Evolutionary conservation across 2,888 invertebrate species (phyloP), one percentile per base, ranked within the genome.

Genomic region (Ptychoptera albimana): DNA sequence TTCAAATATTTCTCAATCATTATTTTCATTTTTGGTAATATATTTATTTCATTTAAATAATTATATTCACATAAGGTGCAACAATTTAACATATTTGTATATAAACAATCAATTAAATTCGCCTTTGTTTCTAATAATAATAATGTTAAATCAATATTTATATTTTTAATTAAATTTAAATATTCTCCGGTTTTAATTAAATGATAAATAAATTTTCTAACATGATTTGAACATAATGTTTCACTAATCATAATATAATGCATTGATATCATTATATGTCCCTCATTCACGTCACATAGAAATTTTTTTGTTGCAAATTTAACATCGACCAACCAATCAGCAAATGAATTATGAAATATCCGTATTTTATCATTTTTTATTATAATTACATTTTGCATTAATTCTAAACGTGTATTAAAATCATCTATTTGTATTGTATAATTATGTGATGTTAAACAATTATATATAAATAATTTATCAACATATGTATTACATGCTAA

Each of bases 281-380:
- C 94, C 53, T 88, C 86, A 42, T 77, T 72, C 8, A 85, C 79
- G 51, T 82, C 80, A 62, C 91, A 94, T 50, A 94, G 71, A 64
- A 91, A 96, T 54, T 91, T 85, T 53, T 91, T 83, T 2, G 94
- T 96, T 63, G 94, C 93, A 59, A 96, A 93, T 64, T 96, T 96
- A n/a, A 96, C 93, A 62, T 96, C 96, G 44, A 88, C 68, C 52
- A 96, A 67, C 96, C 96, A 96, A 59, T 86, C 84, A 16, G 91
- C 85, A 63, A 94, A 94, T 48, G 91, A 92, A 60, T 89, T 88
- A 64, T 96, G 94, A 67, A 94, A 93, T 39, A 93, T 72, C 50
- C 64, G 64, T n/a, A 66, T 48, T 45, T 49, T 51, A 4, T 45
- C 45, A 37, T 50, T 47, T 16, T 16, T 16, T 11, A 11, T 32